Conservation (phyloP, 2,888 invertebrate species). For the Lysandra coridon region DNA sequence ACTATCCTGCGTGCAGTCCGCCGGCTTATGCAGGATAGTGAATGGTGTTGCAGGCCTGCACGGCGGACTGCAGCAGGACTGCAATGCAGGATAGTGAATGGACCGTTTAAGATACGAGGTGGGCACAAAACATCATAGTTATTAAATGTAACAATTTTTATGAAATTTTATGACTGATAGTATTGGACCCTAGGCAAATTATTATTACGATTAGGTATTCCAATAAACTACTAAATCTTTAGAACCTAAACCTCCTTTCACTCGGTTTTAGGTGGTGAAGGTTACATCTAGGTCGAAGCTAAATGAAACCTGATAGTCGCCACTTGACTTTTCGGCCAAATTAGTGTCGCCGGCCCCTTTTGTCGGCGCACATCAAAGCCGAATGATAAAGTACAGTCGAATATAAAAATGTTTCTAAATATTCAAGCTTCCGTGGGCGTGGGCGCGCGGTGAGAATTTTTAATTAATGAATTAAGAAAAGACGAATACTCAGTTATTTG, state of each 20-base stretch:
- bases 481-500: not conserved
- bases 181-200: no score
- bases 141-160: no score
- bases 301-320: slow-evolving; percentile 44
- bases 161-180: no score
- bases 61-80: no score
- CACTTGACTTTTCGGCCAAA: slow-evolving; percentile 50
- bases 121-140: no score
- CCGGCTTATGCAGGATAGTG: no score
- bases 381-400: slow-evolving; percentile 44
- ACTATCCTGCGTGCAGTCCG: no score
- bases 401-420: slow-evolving; percentile 10
- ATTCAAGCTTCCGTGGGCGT: not conserved
- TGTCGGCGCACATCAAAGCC: slow-evolving; percentile 55
- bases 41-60: no score
- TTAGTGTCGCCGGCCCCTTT: slow-evolving; percentile 53
- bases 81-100: no score
- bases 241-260: not conserved
- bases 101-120: no score
- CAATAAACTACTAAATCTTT: not conserved
- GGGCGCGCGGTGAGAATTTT: slow-evolving; percentile 4
- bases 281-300: slow-evolving; percentile 41
- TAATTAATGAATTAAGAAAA: not conserved
- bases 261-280: slow-evolving; percentile 28
- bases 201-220: no score